A percentile compares a stretch with the other conserved stretches of the same genome.
Evolutionary conservation across 2,113 vertebrate species (phyloP).

Genomic region (Mus musculus): GRCm39 chr17:3747501-3748000

Average conservation of each 20-base stretch:
- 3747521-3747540: background rate
- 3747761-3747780: background rate
- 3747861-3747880: background rate
- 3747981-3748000: background rate
- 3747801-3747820: background rate
- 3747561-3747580: background rate
- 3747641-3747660: background rate
- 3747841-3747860: background rate
- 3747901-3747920: background rate
- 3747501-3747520: background rate
- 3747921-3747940: background rate
- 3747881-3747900: background rate
- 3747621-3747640: background rate
- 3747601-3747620: background rate
- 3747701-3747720: background rate
- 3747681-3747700: too few species aligned
- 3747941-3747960: too few species aligned
- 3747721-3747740: slow-evolving; percentile 4
- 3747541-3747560: background rate
- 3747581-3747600: background rate
- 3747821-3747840: background rate
- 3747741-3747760: background rate
- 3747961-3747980: background rate
- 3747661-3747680: background rate
- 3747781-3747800: background rate